Evolutionary conservation across 2,888 invertebrate genomes (phyloP), one percentile per base, ranked within the genome.

Genomic region (Polietes domitor): DNA sequence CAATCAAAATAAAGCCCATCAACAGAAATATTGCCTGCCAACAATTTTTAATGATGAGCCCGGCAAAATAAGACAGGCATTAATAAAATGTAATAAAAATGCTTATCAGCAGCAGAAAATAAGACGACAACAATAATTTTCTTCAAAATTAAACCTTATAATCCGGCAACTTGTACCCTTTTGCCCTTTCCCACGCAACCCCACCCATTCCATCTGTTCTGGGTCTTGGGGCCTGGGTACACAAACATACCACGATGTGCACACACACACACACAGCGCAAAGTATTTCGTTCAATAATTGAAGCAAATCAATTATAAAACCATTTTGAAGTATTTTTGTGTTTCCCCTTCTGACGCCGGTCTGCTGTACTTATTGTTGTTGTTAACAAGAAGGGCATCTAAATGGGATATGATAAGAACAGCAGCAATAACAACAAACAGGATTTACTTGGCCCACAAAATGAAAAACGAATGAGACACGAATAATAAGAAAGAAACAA

Each of bases 301-400:
- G 63, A 70, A 53, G 79, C 76, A 74, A 80, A 83, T 83, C 80
- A 83, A 83, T 83, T 83, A 79, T 76, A 41, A 79, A 76, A 65
- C 65, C 41, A 71, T 77, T 80, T 73, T 61, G 43, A 77, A 71
- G 53, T 43, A 53, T 53, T 71, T 70, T 61, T 47, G 2, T 5
- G 12, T 68, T 32, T 43, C 24, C 24, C 19, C 15, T 74, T 26
- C 43, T 68, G 43, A 12, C 61, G n/a, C n/a, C n/a, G n/a, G 47
- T 32, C n/a, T 28, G 12, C 5, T 63, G 5, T 47, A 10, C 41
- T 37, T 41, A 6, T 37, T 72, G 7, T 41, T 24, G 1, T 70
- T 68, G 68, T 26, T 19, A 81, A 32, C 15, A 15, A 73, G 68
- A 58, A 77, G 32, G 43, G 17, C 55, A 58, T 43, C 32, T 28